Percentiles rank a stretch among this genome's conserved stretches.
Evolutionary conservation across 2,113 vertebrate species (phyloP).

Genomic region (Pollimyrus isidori): DNA sequence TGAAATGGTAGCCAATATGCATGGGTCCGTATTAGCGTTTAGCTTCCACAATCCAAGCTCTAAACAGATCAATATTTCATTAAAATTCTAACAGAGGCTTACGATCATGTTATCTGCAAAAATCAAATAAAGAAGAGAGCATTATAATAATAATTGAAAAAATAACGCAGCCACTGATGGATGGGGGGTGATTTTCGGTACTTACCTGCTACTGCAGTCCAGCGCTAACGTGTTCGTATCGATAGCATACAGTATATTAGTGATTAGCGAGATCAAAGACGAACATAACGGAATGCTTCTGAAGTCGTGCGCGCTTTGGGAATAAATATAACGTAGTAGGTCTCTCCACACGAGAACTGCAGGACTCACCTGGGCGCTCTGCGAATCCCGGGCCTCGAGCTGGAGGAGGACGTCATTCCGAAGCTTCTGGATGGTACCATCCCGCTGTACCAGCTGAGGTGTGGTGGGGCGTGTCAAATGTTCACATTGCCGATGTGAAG

Average conservation of each 20-base stretch:
- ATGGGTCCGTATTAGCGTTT: background rate
- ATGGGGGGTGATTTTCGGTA: too few relatives aligned
- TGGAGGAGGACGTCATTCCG: conserved; percentile 33
- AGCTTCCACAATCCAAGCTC: conserved; percentile 7
- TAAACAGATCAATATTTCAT: conserved; percentile 27
- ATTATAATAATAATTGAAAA: background rate
- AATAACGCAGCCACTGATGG: background rate
- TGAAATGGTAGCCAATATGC: background rate
- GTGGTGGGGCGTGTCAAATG: background rate
- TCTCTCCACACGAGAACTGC: background rate
- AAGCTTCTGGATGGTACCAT: conserved; percentile 30
- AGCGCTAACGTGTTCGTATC: background rate
- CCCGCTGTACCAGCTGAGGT: background rate
- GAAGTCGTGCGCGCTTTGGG: background rate
- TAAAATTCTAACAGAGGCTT: conserved; percentile 6
- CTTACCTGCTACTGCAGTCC: background rate
- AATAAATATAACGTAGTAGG: background rate
- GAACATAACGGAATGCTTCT: background rate
- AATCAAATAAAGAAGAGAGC: background rate
- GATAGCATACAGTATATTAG: background rate
- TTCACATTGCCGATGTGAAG: background rate
- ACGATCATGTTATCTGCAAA: background rate
- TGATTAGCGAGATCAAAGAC: background rate
- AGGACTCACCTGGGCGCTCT: conserved; percentile 34
- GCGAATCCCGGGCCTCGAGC: conserved; percentile 39